A percentile compares a stretch with the other conserved stretches of the same genome.
Conservation (phyloP, 2,888 invertebrate genomes). For the Mylabris sibirica region DNA sequence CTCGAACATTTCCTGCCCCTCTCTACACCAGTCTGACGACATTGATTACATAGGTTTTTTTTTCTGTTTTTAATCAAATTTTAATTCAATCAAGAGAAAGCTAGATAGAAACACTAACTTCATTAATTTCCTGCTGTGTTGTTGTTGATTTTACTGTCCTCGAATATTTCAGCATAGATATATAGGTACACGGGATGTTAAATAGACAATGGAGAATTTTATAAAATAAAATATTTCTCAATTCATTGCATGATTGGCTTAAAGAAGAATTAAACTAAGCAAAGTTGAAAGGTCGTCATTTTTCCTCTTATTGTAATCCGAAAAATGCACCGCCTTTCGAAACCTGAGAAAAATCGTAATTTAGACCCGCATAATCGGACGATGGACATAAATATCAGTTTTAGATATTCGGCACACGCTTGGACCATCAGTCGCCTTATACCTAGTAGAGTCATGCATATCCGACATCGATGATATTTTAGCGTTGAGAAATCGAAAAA, state of each 20-base stretch:
- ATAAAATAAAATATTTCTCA: not conserved
- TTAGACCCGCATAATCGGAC: slow-evolving; percentile 36
- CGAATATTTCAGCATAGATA: slow-evolving; percentile 13
- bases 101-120: slow-evolving; percentile 23
- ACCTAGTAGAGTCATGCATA: slow-evolving; percentile 49
- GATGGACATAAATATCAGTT: slow-evolving; percentile 45
- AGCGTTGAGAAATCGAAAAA: slow-evolving; percentile 43
- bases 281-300: slow-evolving; percentile 18
- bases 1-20: slow-evolving; percentile 36
- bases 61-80: slow-evolving; percentile 46
- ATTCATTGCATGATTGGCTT: not conserved
- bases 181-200: not conserved
- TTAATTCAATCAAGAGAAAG: slow-evolving; percentile 44
- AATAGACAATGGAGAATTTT: slow-evolving; percentile 4
- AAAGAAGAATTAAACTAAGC: slow-evolving; percentile 5
- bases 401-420: slow-evolving; percentile 49
- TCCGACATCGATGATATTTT: slow-evolving; percentile 50
- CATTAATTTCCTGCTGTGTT: slow-evolving; percentile 25
- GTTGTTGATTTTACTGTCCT: slow-evolving; percentile 16
- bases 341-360: slow-evolving; percentile 29
- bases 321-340: slow-evolving; percentile 23
- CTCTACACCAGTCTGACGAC: slow-evolving; percentile 29
- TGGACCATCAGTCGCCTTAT: slow-evolving; percentile 46
- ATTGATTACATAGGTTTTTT: slow-evolving; percentile 32
- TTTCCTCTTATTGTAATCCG: slow-evolving; percentile 22